phyloP scores from a whole-genome alignment of 1,140 invertebrate species.

The Aleiodes sp. region DNA sequence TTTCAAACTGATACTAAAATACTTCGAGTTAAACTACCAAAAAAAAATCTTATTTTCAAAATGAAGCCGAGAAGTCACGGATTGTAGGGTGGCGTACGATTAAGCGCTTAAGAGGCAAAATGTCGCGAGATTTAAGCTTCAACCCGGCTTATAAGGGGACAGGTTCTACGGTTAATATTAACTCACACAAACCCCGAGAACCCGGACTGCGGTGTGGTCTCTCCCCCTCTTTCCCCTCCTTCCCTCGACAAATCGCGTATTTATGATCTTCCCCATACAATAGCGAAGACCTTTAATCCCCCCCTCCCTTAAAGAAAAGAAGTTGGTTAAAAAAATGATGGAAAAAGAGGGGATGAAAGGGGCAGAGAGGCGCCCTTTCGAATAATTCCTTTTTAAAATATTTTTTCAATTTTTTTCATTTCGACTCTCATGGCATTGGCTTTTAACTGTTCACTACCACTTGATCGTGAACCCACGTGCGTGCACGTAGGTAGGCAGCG shows the following conservation, averaged over 20 bases:
- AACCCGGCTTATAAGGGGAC: constrained; percentile 40
- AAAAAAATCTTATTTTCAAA: no score
- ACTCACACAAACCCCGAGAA: constrained; percentile 40
- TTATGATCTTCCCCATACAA: constrained; percentile 57
- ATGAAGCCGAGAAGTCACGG: constrained; percentile 16
- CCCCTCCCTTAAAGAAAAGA: constrained; percentile 26
- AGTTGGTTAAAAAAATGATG: background rate
- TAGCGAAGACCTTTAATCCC: constrained; percentile 57
- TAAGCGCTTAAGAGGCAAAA: constrained; percentile 48
- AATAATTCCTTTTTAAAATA: background rate
- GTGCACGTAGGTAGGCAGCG: constrained; percentile 41
- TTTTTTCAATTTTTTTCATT: no score
- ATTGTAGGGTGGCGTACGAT: constrained; percentile 42
- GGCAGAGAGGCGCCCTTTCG: background rate
- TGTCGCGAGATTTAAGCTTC: constrained; percentile 45
- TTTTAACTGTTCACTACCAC: constrained; percentile 25
- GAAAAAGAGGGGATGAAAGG: background rate
- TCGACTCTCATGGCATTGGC: background rate
- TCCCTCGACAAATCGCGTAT: constrained; percentile 63
- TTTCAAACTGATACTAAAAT: no score
- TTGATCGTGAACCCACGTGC: constrained; percentile 37
- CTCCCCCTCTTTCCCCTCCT: no score
- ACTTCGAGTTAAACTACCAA: no score
- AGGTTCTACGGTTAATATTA: constrained; percentile 44
- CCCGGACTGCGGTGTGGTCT: constrained; percentile 43